Evolutionary conservation across 1,140 invertebrate species (phyloP), one percentile per base, ranked within the genome.

Genomic region (Lasioglossum albipes): DNA sequence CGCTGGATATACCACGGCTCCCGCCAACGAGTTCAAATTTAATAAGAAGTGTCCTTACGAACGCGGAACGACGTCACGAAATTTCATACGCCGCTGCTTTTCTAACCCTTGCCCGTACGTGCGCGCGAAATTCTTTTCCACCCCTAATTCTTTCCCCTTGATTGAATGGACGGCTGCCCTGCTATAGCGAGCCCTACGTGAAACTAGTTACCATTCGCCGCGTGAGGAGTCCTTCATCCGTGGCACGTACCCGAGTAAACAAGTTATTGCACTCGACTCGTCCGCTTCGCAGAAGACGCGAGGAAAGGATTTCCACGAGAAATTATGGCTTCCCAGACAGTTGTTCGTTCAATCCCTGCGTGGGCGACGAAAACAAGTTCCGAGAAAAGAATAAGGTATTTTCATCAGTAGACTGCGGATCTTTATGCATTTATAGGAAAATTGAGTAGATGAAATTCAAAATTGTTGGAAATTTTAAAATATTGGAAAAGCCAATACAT

Each of bases 201-300:
- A 59, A 73, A 69, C 62, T 85, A 75, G 82, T 85, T 85, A 69
- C 64, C 72, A 85, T 86, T 85, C 79, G 76, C 66, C 62, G 52
- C 79, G 70, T 42, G 79, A 79, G 22, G 31, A 72, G 45, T 70
- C 59, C 54, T 62, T 52, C 54, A 61, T 42, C 27, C 57, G 20
- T 66, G 36, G 67, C 54, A 7, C 18, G 22, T 7, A 27, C 9
- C 61, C 49, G 16, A 22, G 83, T 61, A 86, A 85, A 79, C 76
- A 75, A 82, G 77, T 79, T 85, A 85, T 82, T 65, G 81, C 31
- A 54, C 10, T 49, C 12, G 42, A 27, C 31, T 71, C 12, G 7
- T 22, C 57, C 13, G 42, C 6, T 59, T 16, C 20, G 6, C 18
- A 3, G 52, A 54, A 49, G 7, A 49, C 13, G 45, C 1, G 16